A percentile compares a stretch with the other conserved stretches of the same genome.
Evolutionary conservation across 1,140 invertebrate species (phyloP).

Genomic region (Stenopsyche tienmushanensis): DNA sequence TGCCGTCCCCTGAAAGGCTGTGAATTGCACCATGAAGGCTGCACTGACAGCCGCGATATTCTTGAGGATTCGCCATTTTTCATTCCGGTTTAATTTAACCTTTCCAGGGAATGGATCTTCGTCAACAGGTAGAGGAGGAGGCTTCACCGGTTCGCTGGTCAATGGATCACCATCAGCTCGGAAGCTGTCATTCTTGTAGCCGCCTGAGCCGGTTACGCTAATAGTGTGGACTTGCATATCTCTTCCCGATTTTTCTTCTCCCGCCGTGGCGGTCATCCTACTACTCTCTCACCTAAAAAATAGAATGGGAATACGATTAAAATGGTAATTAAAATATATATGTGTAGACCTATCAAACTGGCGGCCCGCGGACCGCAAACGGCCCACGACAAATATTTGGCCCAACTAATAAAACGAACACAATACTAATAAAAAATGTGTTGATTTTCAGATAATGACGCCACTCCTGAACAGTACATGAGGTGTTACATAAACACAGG

Average conservation of each 20-base stretch:
- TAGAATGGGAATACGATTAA: too few relatives aligned
- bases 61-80: slow-evolving; percentile 86
- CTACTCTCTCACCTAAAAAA: slow-evolving; percentile 6
- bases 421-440: too few relatives aligned
- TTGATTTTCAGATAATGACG: too few relatives aligned
- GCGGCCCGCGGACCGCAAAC: too few relatives aligned
- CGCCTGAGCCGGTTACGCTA: slow-evolving; percentile 55
- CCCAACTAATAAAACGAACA: too few relatives aligned
- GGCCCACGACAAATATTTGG: too few relatives aligned
- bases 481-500: too few relatives aligned
- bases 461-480: too few relatives aligned
- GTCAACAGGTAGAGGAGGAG: slow-evolving; percentile 62
- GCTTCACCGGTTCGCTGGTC: slow-evolving; percentile 60
- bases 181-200: slow-evolving; percentile 68
- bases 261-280: slow-evolving; percentile 28
- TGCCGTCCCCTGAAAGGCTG: slow-evolving; percentile 85
- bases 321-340: too few relatives aligned
- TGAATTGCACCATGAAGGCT: slow-evolving; percentile 92
- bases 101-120: slow-evolving; percentile 69
- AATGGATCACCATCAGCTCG: slow-evolving; percentile 59
- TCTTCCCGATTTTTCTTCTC: slow-evolving; percentile 37
- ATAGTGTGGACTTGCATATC: slow-evolving; percentile 52
- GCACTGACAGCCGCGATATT: slow-evolving; percentile 83
- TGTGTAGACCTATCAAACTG: too few relatives aligned
- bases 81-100: slow-evolving; percentile 71